Conservation (phyloP, 2,888 invertebrate species). For the Oxycera nigricornis region DNA sequence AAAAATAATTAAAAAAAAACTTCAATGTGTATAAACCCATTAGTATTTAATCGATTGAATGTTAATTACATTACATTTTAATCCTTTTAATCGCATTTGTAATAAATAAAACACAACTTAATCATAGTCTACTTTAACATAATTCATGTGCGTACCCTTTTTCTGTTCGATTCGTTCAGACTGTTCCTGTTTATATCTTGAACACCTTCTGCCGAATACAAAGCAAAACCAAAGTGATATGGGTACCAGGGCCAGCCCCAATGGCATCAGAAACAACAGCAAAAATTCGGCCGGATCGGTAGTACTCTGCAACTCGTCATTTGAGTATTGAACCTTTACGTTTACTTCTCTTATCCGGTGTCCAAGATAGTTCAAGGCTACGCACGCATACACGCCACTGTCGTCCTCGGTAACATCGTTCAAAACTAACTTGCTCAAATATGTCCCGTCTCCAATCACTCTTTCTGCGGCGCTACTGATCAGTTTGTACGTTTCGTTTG, state of each 20-base stretch:
- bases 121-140: neutral
- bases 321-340: constrained; percentile 50
- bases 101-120: neutral
- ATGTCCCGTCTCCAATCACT: constrained; percentile 55
- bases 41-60: too few species aligned
- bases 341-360: constrained; percentile 57
- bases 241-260: constrained; percentile 57
- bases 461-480: constrained; percentile 56
- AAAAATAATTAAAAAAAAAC: too few species aligned
- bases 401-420: constrained; percentile 54
- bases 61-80: too few species aligned
- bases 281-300: constrained; percentile 55
- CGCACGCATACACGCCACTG: constrained; percentile 59
- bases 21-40: too few species aligned
- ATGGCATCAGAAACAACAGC: constrained; percentile 58
- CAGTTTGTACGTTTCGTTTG: constrained; percentile 57
- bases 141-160: constrained; percentile 4
- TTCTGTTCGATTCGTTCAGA: constrained; percentile 20
- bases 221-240: constrained; percentile 57
- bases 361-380: constrained; percentile 58
- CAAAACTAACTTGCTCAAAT: constrained; percentile 58
- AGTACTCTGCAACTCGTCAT: neutral
- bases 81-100: neutral
- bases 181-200: constrained; percentile 8
- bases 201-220: constrained; percentile 39